Conservation (phyloP, 2,888 invertebrate species). For the Erebia epiphron region DNA sequence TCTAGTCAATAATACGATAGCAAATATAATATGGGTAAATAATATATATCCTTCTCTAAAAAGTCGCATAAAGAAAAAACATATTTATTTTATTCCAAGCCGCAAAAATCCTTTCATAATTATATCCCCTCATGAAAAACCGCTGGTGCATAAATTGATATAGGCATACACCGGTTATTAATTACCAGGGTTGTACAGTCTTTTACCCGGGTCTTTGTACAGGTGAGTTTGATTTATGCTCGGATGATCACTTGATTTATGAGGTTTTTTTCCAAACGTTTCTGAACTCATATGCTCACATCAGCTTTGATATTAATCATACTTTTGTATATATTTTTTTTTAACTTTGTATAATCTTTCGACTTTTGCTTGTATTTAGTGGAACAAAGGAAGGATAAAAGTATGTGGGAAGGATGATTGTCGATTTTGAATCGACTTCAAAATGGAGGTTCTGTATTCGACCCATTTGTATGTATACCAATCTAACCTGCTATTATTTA, state of each 20-base stretch:
- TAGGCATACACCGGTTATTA: slow-evolving; percentile 16
- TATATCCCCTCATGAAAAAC: slow-evolving; percentile 1
- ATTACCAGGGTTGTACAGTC: slow-evolving; percentile 7
- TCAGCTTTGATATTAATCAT: neutral
- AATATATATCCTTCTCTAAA: too few species aligned
- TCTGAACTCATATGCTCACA: neutral
- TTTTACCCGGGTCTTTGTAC: slow-evolving; percentile 9
- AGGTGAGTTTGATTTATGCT: slow-evolving; percentile 21
- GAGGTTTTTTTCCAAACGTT: neutral
- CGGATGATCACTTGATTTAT: slow-evolving; percentile 16
- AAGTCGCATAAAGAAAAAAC: neutral
- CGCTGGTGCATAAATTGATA: slow-evolving; percentile 24
- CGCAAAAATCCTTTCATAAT: slow-evolving; percentile 9
- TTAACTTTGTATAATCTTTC: neutral
- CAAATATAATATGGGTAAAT: too few species aligned
- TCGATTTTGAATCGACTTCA: too few species aligned
- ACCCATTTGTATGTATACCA: too few species aligned
- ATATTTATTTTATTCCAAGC: slow-evolving; percentile 8
- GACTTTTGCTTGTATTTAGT: too few species aligned
- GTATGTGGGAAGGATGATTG: too few species aligned
- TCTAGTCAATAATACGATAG: too few species aligned
- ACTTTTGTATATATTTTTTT: neutral
- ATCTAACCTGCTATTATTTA: too few species aligned
- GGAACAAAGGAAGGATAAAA: too few species aligned
- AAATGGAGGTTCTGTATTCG: too few species aligned